These are phyloP conservation scores for Burhinus bistriatus DNA, from an alignment of 2,113 vertebrate genomes.

Conservation along the genomic window DNA sequence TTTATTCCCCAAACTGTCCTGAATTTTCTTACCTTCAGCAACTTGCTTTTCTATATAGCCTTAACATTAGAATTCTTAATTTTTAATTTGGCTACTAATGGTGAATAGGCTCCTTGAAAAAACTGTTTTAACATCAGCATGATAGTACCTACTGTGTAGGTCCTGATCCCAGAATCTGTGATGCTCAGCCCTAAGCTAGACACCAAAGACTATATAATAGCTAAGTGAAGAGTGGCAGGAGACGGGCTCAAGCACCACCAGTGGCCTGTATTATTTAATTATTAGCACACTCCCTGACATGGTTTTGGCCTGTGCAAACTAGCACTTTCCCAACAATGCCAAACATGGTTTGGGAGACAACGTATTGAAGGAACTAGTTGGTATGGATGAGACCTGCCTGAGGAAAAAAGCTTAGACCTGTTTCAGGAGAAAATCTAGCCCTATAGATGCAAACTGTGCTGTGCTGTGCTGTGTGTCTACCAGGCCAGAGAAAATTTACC, in stretches of 20 bases:
- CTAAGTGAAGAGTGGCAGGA: not conserved
- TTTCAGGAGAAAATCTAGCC: not conserved
- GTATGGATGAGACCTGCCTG: not conserved
- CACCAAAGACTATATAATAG: not conserved
- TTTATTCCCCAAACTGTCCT: not conserved
- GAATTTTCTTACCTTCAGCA: not conserved
- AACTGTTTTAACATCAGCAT: not conserved
- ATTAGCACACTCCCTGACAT: not conserved
- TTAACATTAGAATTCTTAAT: not conserved
- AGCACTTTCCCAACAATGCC: not conserved
- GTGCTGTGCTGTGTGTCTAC: not conserved
- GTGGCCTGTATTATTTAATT: not conserved
- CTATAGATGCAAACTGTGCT: not conserved
- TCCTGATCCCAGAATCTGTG: not conserved
- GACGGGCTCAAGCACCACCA: not conserved
- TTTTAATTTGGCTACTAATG: not conserved
- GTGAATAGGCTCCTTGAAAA: not conserved
- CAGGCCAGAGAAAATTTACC: not conserved
- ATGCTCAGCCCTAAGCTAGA: not conserved
- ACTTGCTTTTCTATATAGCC: not conserved
- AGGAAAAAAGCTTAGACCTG: not conserved
- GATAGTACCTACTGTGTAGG: not conserved
- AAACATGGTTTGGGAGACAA: not conserved
- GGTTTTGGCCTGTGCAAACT: not conserved
- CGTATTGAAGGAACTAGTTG: not conserved